Percentiles rank a stretch among this genome's conserved stretches.
Evolutionary conservation across 2,888 invertebrate species (phyloP).

Genomic region (Campoletis raptor): DNA sequence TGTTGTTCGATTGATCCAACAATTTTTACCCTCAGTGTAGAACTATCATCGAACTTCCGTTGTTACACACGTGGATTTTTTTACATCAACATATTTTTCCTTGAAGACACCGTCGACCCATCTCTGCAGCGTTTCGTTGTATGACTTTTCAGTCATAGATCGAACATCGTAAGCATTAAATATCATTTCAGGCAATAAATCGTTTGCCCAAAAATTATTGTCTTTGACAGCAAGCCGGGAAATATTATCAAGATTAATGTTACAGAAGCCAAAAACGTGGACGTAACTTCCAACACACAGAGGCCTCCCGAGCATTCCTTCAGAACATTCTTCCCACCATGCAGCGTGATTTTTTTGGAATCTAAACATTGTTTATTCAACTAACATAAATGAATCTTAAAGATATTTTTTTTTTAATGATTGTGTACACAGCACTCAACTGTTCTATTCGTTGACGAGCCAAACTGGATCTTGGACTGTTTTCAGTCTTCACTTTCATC

Average conservation of each 20-base stretch:
- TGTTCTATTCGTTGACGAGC: constrained; percentile 16
- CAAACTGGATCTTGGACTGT: neutral
- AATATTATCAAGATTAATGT: neutral
- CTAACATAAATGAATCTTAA: neutral
- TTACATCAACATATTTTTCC: neutral
- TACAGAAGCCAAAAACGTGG: constrained; percentile 17
- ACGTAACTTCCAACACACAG: constrained; percentile 20
- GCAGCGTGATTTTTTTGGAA: neutral
- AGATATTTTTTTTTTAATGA: neutral
- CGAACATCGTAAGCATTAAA: constrained; percentile 6
- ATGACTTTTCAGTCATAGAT: constrained; percentile 21
- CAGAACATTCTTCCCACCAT: constrained; percentile 24
- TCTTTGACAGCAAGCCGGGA: too few species aligned
- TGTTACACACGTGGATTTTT: neutral
- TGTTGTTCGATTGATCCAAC: too few species aligned
- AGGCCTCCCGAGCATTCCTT: neutral
- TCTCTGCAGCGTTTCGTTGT: neutral
- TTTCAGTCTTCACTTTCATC: constrained; percentile 3
- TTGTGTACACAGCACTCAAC: constrained; percentile 3
- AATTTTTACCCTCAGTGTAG: too few species aligned
- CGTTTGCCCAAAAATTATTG: constrained; percentile 7
- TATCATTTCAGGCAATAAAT: neutral
- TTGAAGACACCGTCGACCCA: constrained; percentile 12
- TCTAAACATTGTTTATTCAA: neutral
- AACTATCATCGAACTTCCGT: constrained; percentile 33